Base-by-base conservation (phyloP, 2,888 invertebrate genomes). In the Limulus polyphemus region DNA sequence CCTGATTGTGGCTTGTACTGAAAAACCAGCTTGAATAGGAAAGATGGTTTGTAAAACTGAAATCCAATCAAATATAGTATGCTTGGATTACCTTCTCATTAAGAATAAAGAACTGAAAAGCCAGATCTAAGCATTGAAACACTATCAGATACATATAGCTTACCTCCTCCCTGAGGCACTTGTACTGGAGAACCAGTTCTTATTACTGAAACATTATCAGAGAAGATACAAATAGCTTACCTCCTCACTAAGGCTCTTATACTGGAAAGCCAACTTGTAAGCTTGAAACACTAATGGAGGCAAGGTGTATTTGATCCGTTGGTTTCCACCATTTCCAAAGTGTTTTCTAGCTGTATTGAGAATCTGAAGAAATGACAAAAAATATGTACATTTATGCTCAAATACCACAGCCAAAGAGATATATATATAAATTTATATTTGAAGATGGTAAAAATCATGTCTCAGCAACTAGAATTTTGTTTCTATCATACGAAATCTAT, bases 261-360 rank as follows among this genome's bases (percentile, higher is more conserved):
- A 97, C 60, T 85, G 84, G 75, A 86, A 87, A 0, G 94, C 90
- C 49, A 98, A 80, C 59, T 87, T 83, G 75, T 90, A 97, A 0
- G 95, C 92, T 75, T 92, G 88, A 78, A 98, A 97, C 59, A 98
- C 84, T 49, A 99, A 81, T 0, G 98, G 92, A 17, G 99, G 98
- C 70, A 99, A 81, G 0, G 93, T 91, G 77, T 88, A 90, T 69
- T 87, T 87, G 58, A 98, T 88, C 64, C 98, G 81, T 62, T 85
- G 81, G 11, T 88, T 85, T 0, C 97, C 97, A 17, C 98, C 98
- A n/a, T 83, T 82, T 55, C 89, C 89, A 69, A 99, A 83, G 70
- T 89, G 88, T 75, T 93, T 93, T 63, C 93, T 81, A 0, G 94
- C 88, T 4, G 87, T 83, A 71, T 87, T 90, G 61, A 99, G 79